phyloP scores from a whole-genome alignment of 1,140 invertebrate genomes.

The Penaeus japonicus region DNA sequence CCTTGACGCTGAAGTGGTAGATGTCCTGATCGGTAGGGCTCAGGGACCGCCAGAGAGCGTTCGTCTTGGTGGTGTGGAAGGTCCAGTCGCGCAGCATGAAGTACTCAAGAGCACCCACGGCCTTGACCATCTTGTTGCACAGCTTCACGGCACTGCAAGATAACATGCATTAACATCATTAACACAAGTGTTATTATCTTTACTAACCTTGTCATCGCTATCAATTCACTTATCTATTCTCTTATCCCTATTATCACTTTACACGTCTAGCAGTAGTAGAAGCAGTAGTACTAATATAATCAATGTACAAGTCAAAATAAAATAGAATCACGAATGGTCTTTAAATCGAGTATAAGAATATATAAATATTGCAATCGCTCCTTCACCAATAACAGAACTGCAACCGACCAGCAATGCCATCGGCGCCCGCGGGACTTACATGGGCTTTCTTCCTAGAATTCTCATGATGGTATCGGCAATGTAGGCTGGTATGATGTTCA shows the following conservation, averaged over 20 bases:
- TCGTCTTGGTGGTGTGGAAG: conserved; percentile 75
- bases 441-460: conserved; percentile 72
- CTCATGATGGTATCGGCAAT: conserved; percentile 72
- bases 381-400: too few species aligned
- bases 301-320: too few species aligned
- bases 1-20: conserved; percentile 76
- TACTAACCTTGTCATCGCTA: background rate
- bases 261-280: too few species aligned
- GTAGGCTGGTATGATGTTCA: conserved; percentile 75
- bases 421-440: conserved; percentile 69
- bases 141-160: conserved; percentile 69
- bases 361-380: too few species aligned
- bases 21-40: conserved; percentile 74
- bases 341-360: too few species aligned
- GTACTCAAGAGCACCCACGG: conserved; percentile 74
- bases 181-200: background rate
- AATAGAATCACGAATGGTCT: too few species aligned
- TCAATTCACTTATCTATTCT: background rate
- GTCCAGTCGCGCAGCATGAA: conserved; percentile 77
- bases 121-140: conserved; percentile 78
- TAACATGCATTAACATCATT: background rate
- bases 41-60: conserved; percentile 69
- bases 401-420: too few species aligned
- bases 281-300: too few species aligned
- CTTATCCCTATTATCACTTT: too few species aligned